A percentile compares a stretch with the other conserved stretches of the same genome.
Conservation (phyloP, 2,888 invertebrate species). For the Hypercompe scribonia region DNA sequence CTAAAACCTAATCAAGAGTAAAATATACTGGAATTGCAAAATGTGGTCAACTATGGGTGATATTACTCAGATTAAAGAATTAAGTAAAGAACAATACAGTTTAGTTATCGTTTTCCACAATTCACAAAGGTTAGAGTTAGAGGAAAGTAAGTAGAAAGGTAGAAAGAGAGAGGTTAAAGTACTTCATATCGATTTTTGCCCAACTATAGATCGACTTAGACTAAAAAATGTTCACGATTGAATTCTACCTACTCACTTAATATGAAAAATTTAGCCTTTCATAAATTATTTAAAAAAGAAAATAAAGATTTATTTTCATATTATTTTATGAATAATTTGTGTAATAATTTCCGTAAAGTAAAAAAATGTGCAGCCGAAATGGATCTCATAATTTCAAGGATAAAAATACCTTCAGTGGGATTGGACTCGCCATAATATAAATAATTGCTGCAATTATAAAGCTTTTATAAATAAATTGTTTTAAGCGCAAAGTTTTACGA, state of each 20-base stretch:
- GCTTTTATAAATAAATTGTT: slow-evolving; percentile 17
- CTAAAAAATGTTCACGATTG: background rate
- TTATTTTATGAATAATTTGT: background rate
- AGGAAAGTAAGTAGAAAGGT: no score
- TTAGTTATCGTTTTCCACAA: background rate
- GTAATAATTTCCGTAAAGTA: background rate
- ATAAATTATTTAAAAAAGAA: background rate
- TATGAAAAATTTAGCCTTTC: no score
- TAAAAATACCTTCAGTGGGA: background rate
- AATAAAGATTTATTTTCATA: background rate
- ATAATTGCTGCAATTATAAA: slow-evolving; percentile 20
- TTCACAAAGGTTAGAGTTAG: background rate
- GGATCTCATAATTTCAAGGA: background rate
- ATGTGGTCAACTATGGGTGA: no score
- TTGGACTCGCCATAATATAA: background rate
- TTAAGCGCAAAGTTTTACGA: slow-evolving; percentile 1
- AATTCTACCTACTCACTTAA: background rate
- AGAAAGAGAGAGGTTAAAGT: no score
- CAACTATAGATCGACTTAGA: no score
- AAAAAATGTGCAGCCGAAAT: background rate
- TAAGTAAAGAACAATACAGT: no score
- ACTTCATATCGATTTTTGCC: no score
- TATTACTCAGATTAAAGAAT: no score
- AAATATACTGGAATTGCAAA: no score
- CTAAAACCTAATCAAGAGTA: background rate